Evolutionary conservation across 2,888 invertebrate species (phyloP).

Genomic region (Cosmia pyralina): DNA sequence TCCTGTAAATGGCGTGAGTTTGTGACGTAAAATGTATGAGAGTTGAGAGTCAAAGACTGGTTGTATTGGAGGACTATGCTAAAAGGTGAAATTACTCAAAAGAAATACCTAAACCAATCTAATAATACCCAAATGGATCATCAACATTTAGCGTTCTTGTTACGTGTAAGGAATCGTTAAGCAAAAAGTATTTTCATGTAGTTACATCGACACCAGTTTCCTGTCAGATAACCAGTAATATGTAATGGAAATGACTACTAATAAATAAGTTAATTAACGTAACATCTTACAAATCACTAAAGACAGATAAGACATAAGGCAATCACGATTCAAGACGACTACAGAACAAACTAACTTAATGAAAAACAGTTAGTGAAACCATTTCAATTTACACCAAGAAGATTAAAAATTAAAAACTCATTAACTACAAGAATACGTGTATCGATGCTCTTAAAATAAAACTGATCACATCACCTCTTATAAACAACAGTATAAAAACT

Average conservation of each 20-base stretch:
- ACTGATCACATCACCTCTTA: conserved; percentile 23
- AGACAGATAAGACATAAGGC: not conserved
- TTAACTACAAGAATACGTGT: conserved; percentile 19
- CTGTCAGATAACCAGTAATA: conserved; percentile 21
- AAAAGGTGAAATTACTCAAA: too few relatives aligned
- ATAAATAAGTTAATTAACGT: conserved; percentile 10
- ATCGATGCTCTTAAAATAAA: conserved; percentile 42
- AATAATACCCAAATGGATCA: not conserved
- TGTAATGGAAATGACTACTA: not conserved
- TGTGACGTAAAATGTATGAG: not conserved
- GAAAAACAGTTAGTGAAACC: not conserved
- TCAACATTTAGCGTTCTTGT: not conserved
- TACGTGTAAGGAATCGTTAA: not conserved
- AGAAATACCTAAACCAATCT: not conserved
- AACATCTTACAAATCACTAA: conserved; percentile 7
- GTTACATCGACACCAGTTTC: conserved; percentile 19
- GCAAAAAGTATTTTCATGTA: conserved; percentile 45
- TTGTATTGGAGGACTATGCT: not conserved
- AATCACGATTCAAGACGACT: not conserved
- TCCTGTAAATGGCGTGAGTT: not conserved
- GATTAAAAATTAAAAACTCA: conserved; percentile 16
- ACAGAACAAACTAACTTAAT: not conserved
- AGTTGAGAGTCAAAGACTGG: not conserved
- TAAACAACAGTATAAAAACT: conserved; percentile 21
- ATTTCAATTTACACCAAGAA: not conserved